Evolutionary conservation across 1,140 invertebrate species (phyloP).

Genomic region (Halictus rubicundus): DNA sequence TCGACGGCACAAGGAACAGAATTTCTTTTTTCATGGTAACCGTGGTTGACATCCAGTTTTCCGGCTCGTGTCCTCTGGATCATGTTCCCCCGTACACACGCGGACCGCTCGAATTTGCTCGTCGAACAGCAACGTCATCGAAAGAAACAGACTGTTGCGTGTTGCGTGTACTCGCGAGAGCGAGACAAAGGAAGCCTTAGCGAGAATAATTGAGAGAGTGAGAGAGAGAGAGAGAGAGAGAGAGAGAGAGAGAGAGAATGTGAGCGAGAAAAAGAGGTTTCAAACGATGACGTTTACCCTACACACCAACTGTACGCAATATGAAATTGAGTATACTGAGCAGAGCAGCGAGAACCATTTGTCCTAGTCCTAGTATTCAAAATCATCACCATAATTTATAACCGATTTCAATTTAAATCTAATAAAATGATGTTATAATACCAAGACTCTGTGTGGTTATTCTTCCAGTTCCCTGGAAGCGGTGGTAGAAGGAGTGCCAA

Average conservation of each 20-base stretch:
- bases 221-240: neutral
- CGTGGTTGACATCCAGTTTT: no score
- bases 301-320: constrained; percentile 58
- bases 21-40: no score
- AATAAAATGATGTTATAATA: constrained; percentile 70
- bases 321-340: constrained; percentile 63
- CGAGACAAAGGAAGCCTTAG: neutral
- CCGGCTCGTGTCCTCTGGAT: neutral
- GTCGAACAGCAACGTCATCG: neutral
- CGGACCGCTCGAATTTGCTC: constrained; percentile 14
- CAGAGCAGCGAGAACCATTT: constrained; percentile 68
- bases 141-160: neutral
- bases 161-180: neutral
- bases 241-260: neutral
- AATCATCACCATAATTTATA: constrained; percentile 70
- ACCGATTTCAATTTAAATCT: constrained; percentile 69
- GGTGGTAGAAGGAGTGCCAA: no score
- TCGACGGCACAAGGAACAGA: neutral
- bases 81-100: neutral
- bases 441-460: neutral
- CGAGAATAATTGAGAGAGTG: constrained; percentile 5
- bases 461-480: no score
- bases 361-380: constrained; percentile 71
- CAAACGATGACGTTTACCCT: constrained; percentile 55
- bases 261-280: constrained; percentile 28